These are phyloP conservation scores for Psylliodes chrysocephalus DNA, from an alignment of 2,888 invertebrate genomes.

Conservation along the genomic window DNA sequence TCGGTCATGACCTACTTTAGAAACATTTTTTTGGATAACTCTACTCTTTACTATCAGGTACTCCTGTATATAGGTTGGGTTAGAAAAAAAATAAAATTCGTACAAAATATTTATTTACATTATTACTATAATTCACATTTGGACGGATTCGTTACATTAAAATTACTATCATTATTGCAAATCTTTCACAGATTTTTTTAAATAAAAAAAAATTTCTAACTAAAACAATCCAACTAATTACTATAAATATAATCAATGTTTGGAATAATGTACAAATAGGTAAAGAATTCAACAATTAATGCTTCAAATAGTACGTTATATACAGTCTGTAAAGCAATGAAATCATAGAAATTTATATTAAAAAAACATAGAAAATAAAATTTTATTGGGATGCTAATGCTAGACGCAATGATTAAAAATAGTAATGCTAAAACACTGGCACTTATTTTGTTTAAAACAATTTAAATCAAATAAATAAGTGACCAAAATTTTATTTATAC, in stretches of 20 bases:
- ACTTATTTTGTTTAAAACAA: too few species aligned
- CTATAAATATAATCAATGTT: constrained; percentile 6
- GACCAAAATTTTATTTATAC: too few species aligned
- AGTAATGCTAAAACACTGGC: too few species aligned
- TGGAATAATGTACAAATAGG: too few species aligned
- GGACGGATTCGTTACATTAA: constrained; percentile 55
- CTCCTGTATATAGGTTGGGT: neutral
- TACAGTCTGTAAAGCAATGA: constrained; percentile 16
- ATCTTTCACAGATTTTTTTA: neutral
- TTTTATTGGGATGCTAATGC: neutral
- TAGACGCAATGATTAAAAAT: too few species aligned
- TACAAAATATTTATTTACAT: constrained; percentile 42
- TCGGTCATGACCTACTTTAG: too few species aligned
- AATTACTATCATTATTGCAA: constrained; percentile 32
- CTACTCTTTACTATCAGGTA: neutral
- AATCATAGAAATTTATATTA: neutral
- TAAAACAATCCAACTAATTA: neutral
- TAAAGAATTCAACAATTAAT: too few species aligned
- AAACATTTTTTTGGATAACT: neutral
- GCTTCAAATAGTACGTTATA: neutral
- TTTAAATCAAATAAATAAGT: too few species aligned
- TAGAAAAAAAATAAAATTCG: constrained; percentile 21
- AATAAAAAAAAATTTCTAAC: constrained; percentile 4
- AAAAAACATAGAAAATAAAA: neutral
- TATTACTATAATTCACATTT: constrained; percentile 37